Conservation (phyloP, 2,888 invertebrate genomes). For the Metopia argyrocephala region DNA sequence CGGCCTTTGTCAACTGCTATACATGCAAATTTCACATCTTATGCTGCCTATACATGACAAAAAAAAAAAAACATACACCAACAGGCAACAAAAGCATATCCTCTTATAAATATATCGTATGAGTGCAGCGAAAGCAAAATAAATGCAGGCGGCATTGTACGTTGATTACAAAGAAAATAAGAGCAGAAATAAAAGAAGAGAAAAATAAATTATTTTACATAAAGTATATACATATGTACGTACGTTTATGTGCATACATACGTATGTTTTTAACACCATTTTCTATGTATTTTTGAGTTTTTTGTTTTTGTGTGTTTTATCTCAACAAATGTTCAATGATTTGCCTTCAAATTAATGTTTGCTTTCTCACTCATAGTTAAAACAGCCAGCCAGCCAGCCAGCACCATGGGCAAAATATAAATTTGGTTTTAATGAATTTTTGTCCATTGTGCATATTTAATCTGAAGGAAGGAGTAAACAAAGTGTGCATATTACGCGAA, state of each 20-base stretch:
- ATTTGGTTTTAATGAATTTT: too few relatives aligned
- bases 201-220: constrained; percentile 53
- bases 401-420: too few relatives aligned
- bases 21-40: constrained; percentile 20
- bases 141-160: constrained; percentile 20
- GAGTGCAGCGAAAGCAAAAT: not conserved
- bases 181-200: constrained; percentile 8
- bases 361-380: too few relatives aligned
- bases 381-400: too few relatives aligned
- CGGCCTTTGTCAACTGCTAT: constrained; percentile 18
- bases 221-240: constrained; percentile 34
- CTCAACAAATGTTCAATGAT: constrained; percentile 43
- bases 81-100: not conserved
- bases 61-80: not conserved
- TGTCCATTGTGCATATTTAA: constrained; percentile 17
- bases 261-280: constrained; percentile 34
- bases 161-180: not conserved
- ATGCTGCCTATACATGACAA: too few relatives aligned
- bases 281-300: constrained; percentile 27
- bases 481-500: constrained; percentile 61
- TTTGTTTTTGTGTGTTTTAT: not conserved
- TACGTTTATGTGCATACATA: constrained; percentile 32
- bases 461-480: constrained; percentile 8
- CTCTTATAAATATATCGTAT: not conserved
- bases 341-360: constrained; percentile 8